phyloP scores from a whole-genome alignment of 2,888 invertebrate genomes.

The Platynereis dumerilii region DNA sequence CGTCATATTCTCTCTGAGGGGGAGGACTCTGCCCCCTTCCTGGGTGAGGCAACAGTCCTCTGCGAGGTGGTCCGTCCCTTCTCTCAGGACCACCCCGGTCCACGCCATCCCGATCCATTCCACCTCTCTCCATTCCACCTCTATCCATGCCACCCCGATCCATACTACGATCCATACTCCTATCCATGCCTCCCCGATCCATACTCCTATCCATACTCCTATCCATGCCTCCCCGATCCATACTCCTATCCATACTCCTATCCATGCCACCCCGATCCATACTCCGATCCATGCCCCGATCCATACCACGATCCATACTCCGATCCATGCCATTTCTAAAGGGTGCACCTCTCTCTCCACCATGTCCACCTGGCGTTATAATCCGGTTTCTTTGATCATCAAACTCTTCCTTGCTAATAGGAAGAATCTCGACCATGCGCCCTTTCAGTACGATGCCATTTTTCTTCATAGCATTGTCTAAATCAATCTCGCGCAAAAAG shows the following conservation, averaged over 20 bases:
- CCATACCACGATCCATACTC: too few species aligned
- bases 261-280: too few species aligned
- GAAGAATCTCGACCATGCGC: constrained; percentile 46
- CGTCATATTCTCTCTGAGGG: too few species aligned
- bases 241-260: too few species aligned
- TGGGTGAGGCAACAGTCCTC: background rate
- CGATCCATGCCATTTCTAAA: too few species aligned
- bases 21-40: too few species aligned
- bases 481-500: constrained; percentile 1
- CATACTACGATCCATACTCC: background rate
- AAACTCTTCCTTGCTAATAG: constrained; percentile 55
- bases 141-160: background rate
- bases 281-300: too few species aligned
- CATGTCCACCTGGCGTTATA: too few species aligned
- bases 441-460: background rate
- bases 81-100: background rate
- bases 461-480: background rate
- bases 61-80: background rate
- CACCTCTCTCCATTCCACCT: too few species aligned
- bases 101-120: too few species aligned
- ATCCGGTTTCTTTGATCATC: constrained; percentile 49
- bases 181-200: background rate
- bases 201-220: background rate
- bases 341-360: too few species aligned
- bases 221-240: too few species aligned